Percentiles rank a stretch among this genome's conserved stretches.
Evolutionary conservation across 2,888 invertebrate genomes (phyloP).

Genomic region (Caenorhabditis panamensis): DNA sequence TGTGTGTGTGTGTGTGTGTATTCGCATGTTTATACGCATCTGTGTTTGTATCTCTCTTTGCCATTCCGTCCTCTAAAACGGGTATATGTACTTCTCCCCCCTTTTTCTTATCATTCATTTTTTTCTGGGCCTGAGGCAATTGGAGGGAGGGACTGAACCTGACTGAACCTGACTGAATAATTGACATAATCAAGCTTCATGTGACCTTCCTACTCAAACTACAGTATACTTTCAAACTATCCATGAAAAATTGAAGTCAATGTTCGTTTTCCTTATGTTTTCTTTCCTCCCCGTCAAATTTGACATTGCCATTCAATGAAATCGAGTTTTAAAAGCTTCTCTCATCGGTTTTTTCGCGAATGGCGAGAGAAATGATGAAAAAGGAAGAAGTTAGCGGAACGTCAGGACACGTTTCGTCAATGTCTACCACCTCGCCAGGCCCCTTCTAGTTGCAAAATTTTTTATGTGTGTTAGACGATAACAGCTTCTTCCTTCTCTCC

Average conservation of each 20-base stretch:
- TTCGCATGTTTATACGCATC: slow-evolving; percentile 51
- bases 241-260: too few species aligned
- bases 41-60: slow-evolving; percentile 51
- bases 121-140: slow-evolving; percentile 17
- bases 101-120: slow-evolving; percentile 41
- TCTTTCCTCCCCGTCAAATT: too few species aligned
- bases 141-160: slow-evolving; percentile 43
- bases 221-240: not conserved
- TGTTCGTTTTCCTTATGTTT: too few species aligned
- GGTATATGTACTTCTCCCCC: slow-evolving; percentile 55
- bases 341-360: slow-evolving; percentile 25
- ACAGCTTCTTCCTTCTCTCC: slow-evolving; percentile 42
- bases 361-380: slow-evolving; percentile 37
- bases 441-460: slow-evolving; percentile 44
- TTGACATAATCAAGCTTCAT: not conserved
- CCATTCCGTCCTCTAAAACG: slow-evolving; percentile 60
- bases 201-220: not conserved
- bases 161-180: slow-evolving; percentile 33
- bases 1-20: slow-evolving; percentile 34
- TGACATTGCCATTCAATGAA: slow-evolving; percentile 28
- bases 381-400: slow-evolving; percentile 60
- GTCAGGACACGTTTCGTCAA: slow-evolving; percentile 61
- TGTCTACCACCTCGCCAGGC: slow-evolving; percentile 38
- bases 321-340: slow-evolving; percentile 55
- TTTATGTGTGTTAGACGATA: slow-evolving; percentile 53